Evolutionary conservation across 2,888 invertebrate genomes (phyloP), one percentile per base, ranked within the genome.

Genomic region (Hydrotaea diabolus): DNA sequence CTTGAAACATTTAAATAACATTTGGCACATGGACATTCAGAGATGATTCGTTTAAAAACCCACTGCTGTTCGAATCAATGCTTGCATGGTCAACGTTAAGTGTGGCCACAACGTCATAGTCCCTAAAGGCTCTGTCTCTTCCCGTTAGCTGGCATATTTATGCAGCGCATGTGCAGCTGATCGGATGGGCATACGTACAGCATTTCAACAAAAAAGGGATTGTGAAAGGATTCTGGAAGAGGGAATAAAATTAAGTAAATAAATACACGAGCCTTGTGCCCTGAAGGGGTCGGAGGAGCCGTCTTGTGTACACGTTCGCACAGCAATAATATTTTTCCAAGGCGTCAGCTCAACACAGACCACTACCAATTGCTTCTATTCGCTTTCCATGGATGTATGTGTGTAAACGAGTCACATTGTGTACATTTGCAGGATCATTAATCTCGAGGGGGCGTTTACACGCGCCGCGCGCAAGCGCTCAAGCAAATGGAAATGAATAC

Each of bases 371-470:
- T 55, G 49, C 55, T 23, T 4, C 17, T 21, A 55, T 62, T 43
- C 36, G 49, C n/a, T 36, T 49, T 49, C 39, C 4, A 31, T 76
- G 31, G 19, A 9, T 76, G 23, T 15, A 9, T 23, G 21, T 23
- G 21, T 26, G 36, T 5, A 49, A 59, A 15, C 23, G 3, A 31
- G 31, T 7, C 55, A 55, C n/a, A 31, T n/a, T 74, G 73, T 43
- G 15, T 43, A 43, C 72, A 36, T 64, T 80, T 46, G 53, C n/a
- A 55, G 39, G 79, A 82, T 88, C 88, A 89, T 88, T 90, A 88
- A 90, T 90, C 88, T 89, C 86, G 86, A 89, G 90, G 90, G 43
- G 90, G 89, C 89, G 89, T 89, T 85, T 87, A 87, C 87, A 77
- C 80, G 77, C 72, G 72, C 76, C 81, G 84, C 87, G 87, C 85